These are phyloP conservation scores for Eudemis profundana DNA, from an alignment of 2,888 invertebrate species.

Conservation along the genomic window DNA sequence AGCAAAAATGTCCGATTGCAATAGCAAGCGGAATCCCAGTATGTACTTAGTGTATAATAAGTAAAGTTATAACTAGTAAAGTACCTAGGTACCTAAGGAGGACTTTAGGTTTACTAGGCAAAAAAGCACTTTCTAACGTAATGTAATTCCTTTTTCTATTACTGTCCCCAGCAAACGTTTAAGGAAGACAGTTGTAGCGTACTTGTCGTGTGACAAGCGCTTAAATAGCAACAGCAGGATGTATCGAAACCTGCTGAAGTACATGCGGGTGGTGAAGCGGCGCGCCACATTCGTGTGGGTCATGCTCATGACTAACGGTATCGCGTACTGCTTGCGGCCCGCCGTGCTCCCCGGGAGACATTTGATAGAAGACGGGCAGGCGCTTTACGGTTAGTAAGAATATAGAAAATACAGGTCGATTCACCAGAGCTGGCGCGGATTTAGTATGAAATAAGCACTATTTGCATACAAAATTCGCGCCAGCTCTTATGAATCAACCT, in stretches of 20 bases:
- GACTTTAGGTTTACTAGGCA: no score
- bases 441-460: no score
- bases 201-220: constrained; percentile 53
- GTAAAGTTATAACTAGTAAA: no score
- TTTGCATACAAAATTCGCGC: no score
- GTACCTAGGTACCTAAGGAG: no score
- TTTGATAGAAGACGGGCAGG: constrained; percentile 54
- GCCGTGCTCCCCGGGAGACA: constrained; percentile 59
- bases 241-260: constrained; percentile 55
- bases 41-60: no score
- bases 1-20: no score
- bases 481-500: no score
- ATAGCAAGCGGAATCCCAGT: no score
- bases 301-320: constrained; percentile 57
- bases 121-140: no score
- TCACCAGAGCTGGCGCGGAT: no score
- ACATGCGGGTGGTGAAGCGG: constrained; percentile 56
- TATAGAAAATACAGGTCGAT: not conserved
- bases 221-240: constrained; percentile 55
- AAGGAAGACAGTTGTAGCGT: constrained; percentile 54
- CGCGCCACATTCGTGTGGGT: constrained; percentile 63
- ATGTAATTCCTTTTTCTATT: no score
- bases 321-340: constrained; percentile 55
- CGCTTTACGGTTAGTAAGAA: constrained; percentile 16
- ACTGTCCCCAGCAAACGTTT: constrained; percentile 54